Base-by-base conservation (phyloP, 2,797 vertebrate species). In the Choloepus didactylus region DNA sequence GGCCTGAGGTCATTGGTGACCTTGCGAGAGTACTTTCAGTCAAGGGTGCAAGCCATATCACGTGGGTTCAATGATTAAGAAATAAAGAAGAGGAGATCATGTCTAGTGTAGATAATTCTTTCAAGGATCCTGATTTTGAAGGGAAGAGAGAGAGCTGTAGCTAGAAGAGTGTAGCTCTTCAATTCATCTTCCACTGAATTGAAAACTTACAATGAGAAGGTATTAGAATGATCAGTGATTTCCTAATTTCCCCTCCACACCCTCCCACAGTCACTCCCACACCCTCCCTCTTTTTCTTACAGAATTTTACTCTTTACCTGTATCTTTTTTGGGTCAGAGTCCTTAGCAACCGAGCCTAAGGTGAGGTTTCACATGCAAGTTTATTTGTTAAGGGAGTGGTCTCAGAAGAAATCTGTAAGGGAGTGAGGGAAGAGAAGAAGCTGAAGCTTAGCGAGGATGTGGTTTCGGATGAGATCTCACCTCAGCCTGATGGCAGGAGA, bases 211-310 rank as follows among this genome's bases (percentile, higher is more conserved):
- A 3, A 27, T 6, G 2, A 14, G 3, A 35, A n/a, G 35, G 44
- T 59, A 0, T 41, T 21, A 6, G 9, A 35, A 44, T 3, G 41
- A 29, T 15, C 29, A 1, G 4, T 1, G 0, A 51, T 25, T 54
- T 59, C 19, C 73, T 19, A 2, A 0, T 62, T 54, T 7, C 9
- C 88, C 31, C n/a, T 35, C 46, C 23, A 21, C 3, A 5, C 35
- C 35, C 35, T 35, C 35, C 35, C 35, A 11, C 14, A 23, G 25
- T 14, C 29, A 31, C 44, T 21, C 51, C 23, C 4, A 38, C 21
- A 10, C 29, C 19, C 44, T 21, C 62, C 29, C 4, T 49, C 21
- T 9, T 59, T 23, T 44, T 12, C 66, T 21, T 80, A 44, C 51
- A 6, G 51, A 91, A 56, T 86, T 44, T 93, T 72, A 16, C 35